Conservation (phyloP, 2,113 vertebrate species). For the Caranx ignobilis region DNA sequence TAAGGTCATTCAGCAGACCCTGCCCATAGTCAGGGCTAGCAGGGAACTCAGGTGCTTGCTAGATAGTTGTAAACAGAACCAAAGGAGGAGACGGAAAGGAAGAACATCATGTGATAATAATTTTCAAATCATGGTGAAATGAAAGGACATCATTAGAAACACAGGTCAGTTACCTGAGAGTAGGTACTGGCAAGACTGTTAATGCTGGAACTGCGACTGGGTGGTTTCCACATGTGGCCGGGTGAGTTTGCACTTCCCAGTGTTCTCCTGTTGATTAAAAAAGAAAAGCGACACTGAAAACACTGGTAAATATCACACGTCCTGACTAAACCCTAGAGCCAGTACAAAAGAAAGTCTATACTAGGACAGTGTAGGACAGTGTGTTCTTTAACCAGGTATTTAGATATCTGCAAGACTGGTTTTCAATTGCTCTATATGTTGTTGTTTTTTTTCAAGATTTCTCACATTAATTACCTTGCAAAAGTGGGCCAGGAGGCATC, state of each 20-base stretch:
- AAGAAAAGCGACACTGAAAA: background rate
- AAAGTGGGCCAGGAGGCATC: slow-evolving; percentile 96
- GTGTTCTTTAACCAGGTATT: background rate
- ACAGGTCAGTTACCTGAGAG: slow-evolving; percentile 86
- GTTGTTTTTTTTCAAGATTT: background rate
- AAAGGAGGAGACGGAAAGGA: background rate
- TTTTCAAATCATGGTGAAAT: slow-evolving; percentile 13
- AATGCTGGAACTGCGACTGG: slow-evolving; percentile 96
- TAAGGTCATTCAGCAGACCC: slow-evolving; percentile 85
- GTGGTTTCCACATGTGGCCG: slow-evolving; percentile 91
- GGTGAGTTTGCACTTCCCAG: slow-evolving; percentile 87
- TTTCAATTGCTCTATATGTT: background rate
- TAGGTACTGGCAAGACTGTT: slow-evolving; percentile 94
- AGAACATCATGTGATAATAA: background rate
- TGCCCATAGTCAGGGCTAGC: slow-evolving; percentile 88
- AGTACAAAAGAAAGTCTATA: background rate
- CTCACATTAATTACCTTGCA: slow-evolving; percentile 86
- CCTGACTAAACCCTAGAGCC: background rate
- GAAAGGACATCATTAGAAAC: slow-evolving; percentile 1
- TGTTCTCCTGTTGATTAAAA: slow-evolving; percentile 86
- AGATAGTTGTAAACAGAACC: slow-evolving; percentile 15
- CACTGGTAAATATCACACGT: background rate
- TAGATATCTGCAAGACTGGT: background rate
- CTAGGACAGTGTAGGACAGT: too few species aligned
- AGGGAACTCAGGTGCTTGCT: slow-evolving; percentile 88